Base-by-base conservation (phyloP, 1,140 invertebrate genomes). In the Calliopsis andreniformis region DNA sequence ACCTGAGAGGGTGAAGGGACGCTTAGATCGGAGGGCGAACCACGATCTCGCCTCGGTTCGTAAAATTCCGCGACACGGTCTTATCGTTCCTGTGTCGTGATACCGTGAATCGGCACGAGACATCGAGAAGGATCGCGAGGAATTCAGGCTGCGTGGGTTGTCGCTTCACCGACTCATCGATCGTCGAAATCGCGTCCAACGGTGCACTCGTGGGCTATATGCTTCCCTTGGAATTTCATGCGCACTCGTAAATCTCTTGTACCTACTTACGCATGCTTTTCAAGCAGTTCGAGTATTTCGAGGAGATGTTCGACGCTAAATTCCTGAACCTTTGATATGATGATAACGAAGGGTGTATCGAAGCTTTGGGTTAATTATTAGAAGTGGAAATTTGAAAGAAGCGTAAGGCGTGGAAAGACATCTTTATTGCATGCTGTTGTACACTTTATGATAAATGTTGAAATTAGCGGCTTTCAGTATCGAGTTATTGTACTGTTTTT, bases 41-140 rank as follows among this genome's bases (percentile, higher is more conserved):
- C 63, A 64, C 56, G 39, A 35, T 80, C 73, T 79, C 35, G 56
- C 18, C 64, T 66, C 42, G 61, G 43, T 55, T 62, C 79, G 32
- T 81, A 72, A 78, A 79, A 70, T 39, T 66, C 51, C 32, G 45
- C 51, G 59, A 78, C 69, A 69, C 56, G 64, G 30, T 64, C 53
- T 76, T 76, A 69, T 76, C 45, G 47, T 10, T 23, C 51, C 20
- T 61, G 39, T 53, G 53, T 68, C 61, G 49, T 20, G 35, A 45
- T 45, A 14, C 39, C 10, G 12, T n/a, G 64, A 7, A 23, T 3
- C 35, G 8, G n/a, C 25, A 2, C 14, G 43, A 32, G 23, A 3
- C 12, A 5, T 12, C n/a, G 28, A 6, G 18, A 10, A 47, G 47
- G 35, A 45, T 58, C 51, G 70, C 28, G 12, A 47, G n/a, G 70